Evolutionary conservation across 2,888 invertebrate species (phyloP).

Genomic region (Athetis lepigone): DNA sequence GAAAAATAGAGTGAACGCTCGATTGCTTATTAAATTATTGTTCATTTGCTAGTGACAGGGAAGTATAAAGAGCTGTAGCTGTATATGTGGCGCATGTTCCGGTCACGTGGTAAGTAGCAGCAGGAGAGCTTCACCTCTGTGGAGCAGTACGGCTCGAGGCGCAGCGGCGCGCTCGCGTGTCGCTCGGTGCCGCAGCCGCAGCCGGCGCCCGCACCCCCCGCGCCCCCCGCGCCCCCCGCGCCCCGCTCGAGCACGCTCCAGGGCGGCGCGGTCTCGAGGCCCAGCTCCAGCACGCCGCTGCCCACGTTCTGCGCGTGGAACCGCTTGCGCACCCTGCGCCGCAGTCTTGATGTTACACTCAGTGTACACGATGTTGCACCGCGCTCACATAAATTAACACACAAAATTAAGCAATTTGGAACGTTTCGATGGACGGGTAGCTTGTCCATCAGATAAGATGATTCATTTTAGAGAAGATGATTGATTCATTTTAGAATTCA

Average conservation of each 20-base stretch:
- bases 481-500: no score
- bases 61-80: no score
- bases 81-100: no score
- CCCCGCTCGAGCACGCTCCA: slow-evolving; percentile 76
- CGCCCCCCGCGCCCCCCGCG: not conserved
- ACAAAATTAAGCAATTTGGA: not conserved
- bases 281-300: slow-evolving; percentile 64
- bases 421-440: no score
- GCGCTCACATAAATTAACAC: no score
- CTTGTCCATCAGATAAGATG: no score
- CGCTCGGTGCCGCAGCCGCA: slow-evolving; percentile 15
- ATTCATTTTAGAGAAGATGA: no score
- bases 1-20: no score
- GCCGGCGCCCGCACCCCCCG: slow-evolving; percentile 8
- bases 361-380: no score
- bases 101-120: not conserved
- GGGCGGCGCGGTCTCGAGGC: slow-evolving; percentile 61
- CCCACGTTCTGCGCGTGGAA: slow-evolving; percentile 75
- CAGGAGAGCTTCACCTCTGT: slow-evolving; percentile 62
- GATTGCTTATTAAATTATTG: no score
- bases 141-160: slow-evolving; percentile 68
- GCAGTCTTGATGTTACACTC: not conserved
- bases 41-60: no score
- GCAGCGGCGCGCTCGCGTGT: slow-evolving; percentile 38
- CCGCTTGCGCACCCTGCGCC: slow-evolving; percentile 76